These are phyloP conservation scores for Oryzias celebensis DNA, from an alignment of 2,113 vertebrate species.

Conservation along the genomic window DNA sequence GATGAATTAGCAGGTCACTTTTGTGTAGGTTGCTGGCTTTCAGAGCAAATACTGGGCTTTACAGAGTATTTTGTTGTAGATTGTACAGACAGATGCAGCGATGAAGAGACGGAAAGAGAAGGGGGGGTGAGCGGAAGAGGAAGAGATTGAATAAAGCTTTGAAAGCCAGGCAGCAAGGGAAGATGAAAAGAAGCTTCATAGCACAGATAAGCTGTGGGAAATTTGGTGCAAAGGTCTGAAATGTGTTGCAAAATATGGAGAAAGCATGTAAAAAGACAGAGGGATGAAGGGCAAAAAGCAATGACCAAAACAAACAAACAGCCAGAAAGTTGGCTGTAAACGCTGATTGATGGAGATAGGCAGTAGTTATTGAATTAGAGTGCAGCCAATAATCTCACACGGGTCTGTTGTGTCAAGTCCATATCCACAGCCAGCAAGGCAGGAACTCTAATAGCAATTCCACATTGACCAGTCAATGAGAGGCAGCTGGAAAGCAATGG, in stretches of 20 bases:
- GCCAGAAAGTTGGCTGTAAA: conserved; percentile 21
- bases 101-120: conserved; percentile 36
- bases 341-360: conserved; percentile 47
- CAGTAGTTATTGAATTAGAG: conserved; percentile 55
- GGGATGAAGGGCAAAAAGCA: conserved; percentile 1
- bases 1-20: conserved; percentile 50
- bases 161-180: conserved; percentile 33
- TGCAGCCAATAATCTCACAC: conserved; percentile 52
- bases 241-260: conserved; percentile 27
- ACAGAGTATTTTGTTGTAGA: conserved; percentile 31
- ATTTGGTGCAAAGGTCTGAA: conserved; percentile 30
- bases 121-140: conserved; percentile 22
- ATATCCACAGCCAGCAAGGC: conserved; percentile 52
- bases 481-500: conserved; percentile 42
- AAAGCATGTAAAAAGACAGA: neutral
- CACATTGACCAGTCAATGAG: conserved; percentile 43
- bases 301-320: conserved; percentile 34
- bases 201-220: conserved; percentile 27
- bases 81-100: conserved; percentile 23
- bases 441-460: conserved; percentile 55
- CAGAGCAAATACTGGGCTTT: conserved; percentile 42
- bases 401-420: conserved; percentile 54
- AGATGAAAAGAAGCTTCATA: conserved; percentile 51
- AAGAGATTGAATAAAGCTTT: conserved; percentile 41
- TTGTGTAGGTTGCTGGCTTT: conserved; percentile 42